Evolutionary conservation across 2,113 vertebrate genomes (phyloP).

Genomic region (Daubentonia madagascariensis): DNA sequence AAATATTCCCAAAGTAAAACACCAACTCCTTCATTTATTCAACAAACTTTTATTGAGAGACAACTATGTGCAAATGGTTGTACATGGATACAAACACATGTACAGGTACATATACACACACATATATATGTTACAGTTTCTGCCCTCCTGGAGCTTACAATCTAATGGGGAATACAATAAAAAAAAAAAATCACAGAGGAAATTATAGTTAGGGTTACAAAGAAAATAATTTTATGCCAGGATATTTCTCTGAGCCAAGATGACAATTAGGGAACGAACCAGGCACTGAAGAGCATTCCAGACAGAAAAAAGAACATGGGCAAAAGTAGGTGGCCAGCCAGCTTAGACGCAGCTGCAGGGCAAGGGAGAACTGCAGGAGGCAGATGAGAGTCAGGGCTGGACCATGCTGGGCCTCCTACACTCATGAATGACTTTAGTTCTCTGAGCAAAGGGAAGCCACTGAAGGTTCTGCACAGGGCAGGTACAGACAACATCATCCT

Average conservation of each 20-base stretch:
- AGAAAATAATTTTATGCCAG: not conserved
- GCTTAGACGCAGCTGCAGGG: not conserved
- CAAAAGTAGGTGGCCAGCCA: not conserved
- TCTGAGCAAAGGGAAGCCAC: not conserved
- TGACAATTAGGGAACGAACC: not conserved
- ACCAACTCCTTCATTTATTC: conserved; percentile 24
- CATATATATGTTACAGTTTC: not conserved
- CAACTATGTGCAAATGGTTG: not conserved
- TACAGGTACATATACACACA: not conserved
- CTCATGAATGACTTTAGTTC: not conserved
- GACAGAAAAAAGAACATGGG: not conserved
- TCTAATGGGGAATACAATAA: not conserved
- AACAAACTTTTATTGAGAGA: conserved; percentile 26
- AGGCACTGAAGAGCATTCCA: not conserved
- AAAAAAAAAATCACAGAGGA: not conserved
- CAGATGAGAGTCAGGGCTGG: not conserved
- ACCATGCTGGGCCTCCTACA: not conserved
- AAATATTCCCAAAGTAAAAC: conserved; percentile 47
- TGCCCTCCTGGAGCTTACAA: not conserved
- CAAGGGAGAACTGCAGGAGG: not conserved
- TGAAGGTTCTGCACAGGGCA: not conserved
- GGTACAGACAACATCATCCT: not conserved
- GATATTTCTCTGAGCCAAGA: not conserved
- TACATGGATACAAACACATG: not conserved
- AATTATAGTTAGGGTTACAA: not conserved